Evolutionary conservation across 2,888 invertebrate genomes (phyloP), one percentile per base, ranked within the genome.

Genomic region (Drosophila affinis): DNA sequence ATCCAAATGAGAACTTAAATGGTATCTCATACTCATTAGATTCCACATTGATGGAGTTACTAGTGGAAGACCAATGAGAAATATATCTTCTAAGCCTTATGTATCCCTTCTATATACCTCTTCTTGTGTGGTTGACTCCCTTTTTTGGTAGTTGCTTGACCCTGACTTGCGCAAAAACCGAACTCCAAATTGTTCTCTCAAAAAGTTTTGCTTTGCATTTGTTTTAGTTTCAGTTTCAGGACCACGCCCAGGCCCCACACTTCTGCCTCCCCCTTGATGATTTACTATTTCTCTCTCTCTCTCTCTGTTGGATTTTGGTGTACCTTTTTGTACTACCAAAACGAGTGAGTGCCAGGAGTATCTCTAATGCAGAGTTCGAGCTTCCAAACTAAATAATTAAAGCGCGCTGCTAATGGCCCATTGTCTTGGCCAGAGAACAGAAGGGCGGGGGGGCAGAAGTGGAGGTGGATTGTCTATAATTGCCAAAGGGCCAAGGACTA

Each of bases 111-210:
- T 39, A 61, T 34, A 24, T 46, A 51, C 56, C 7, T 57, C 3
- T 29, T 27, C 46, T 12, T 21, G n/a, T 44, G 61, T 46, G 24
- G 27, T 7, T 34, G 48, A 49, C 52, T 39, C 67, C 79, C 52
- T 39, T 67, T 79, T 85, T 64, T 21, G 21, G 68, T 45, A 80
- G 79, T 87, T 90, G 79, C 59, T 90, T 90, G 90, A 90, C 90
- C 90, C 89, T 89, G 90, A 90, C 90, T 91, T 90, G 90, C 90
- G 90, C 90, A 90, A 88, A 73, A 75, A 54, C 46, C 67, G 58
- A 67, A 69, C 69, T 45, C 49, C 9, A 49, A 67, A 39, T 65
- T 3, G 48, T 76, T 85, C 87, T 88, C 78, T 85, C 79, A 73
- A 79, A 73, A 79, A 81, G 76, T 82, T 84, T 79, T 18, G 57